Base-by-base conservation (phyloP, 2,113 vertebrate genomes). In the Silurus asotus region DNA sequence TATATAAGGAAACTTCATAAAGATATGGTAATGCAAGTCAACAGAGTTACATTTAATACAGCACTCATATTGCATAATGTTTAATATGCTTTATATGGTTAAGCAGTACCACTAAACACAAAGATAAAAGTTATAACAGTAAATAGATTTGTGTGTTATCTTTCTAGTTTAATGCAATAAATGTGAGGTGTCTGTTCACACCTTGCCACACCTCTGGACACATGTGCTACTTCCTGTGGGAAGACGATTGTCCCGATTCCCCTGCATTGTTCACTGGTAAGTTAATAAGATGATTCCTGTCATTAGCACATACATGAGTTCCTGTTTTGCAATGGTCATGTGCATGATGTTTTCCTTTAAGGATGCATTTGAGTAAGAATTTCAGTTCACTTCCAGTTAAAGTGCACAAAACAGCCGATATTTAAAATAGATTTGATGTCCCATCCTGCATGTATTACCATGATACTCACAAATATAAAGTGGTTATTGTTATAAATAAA, bases 151-250 rank as follows among this genome's bases (percentile, higher is more conserved):
- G 11, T 25, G 23, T 55, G 6, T 28, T 28, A 1, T 62, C 45
- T 72, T 20, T 7, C 0, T 93, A 97, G 96, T 96, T 98, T 0
- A 95, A 94, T 67, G 93, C 94, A 88, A 95, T 84, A 64, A 94
- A 70, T n/a, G 93, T 99, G 79, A 98, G 97, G 93, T 99, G 98
- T 90, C 94, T 99, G 84, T 95, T 94, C 2, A 99, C 98, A 0
- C 98, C 98, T 0, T 99, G 98, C 91, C 98, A 99, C 94, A 99
- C 98, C 0, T 97, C 96, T 0, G 98, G 98, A 81, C 98, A 99
- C 92, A 97, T 99, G 93, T 99, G 98, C 92, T 99, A 99, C 92
- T 97, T 95, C 69, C 96, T 99, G 91, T 97, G 96, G 74, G 97
- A 97, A 91, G 96, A 97, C 8, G 92, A 94, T 82, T 94, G 96